Conservation (phyloP, 2,888 invertebrate species). For the Tanypteryx hageni region DNA sequence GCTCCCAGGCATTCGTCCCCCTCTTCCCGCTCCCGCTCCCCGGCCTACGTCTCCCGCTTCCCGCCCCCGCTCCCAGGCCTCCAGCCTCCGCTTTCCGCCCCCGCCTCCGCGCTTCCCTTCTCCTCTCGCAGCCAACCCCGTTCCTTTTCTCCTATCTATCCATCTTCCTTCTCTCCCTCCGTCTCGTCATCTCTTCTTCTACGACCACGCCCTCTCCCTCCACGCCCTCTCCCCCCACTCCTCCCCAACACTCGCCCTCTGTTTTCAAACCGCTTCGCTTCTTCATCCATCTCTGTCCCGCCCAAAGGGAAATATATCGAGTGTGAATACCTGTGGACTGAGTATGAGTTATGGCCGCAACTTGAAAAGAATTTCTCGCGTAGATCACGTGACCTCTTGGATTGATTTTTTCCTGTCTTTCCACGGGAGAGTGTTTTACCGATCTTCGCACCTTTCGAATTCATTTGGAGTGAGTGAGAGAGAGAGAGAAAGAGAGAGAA, state of each 20-base stretch:
- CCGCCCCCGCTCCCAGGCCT: conserved; percentile 26
- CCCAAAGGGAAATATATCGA: conserved; percentile 63
- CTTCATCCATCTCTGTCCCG: conserved; percentile 62
- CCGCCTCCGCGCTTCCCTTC: too few species aligned
- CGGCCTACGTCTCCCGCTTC: neutral
- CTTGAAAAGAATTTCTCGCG: conserved; percentile 60
- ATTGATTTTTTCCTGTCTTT: conserved; percentile 67
- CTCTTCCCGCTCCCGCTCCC: too few species aligned
- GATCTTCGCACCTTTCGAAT: neutral
- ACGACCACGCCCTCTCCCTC: conserved; percentile 62
- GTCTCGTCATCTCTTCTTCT: conserved; percentile 66
- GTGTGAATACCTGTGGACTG: conserved; percentile 64
- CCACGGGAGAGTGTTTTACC: conserved; percentile 64
- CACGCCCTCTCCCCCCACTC: neutral
- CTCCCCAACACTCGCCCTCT: conserved; percentile 15
- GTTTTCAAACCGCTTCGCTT: conserved; percentile 54
- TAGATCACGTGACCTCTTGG: conserved; percentile 67
- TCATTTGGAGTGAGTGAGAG: neutral
- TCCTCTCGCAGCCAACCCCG: neutral
- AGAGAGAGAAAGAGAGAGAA: neutral
- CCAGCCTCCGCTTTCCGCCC: too few species aligned
- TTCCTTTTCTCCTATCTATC: conserved; percentile 66
- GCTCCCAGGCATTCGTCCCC: neutral
- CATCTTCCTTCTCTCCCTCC: conserved; percentile 67
- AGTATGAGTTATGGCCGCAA: conserved; percentile 63